Evolutionary conservation across 2,113 vertebrate species (phyloP), one percentile per base, ranked within the genome.

Genomic region (Atractosteus spatula): DNA sequence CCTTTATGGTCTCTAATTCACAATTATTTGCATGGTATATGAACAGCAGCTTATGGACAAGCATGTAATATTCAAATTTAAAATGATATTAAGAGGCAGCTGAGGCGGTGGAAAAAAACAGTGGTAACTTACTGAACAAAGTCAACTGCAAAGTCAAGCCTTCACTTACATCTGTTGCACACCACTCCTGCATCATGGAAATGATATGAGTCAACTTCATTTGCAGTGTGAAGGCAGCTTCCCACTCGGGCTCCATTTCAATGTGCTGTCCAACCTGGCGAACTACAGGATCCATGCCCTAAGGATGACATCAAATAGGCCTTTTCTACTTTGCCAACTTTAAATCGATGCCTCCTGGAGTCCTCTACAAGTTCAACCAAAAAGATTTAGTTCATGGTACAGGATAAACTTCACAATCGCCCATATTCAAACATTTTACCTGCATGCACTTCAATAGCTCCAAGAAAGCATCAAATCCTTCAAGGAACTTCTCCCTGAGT

Each of bases 211-310:
- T 98, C 71, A 99, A 87, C 73, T 98, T 98, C 96, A 99, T 98
- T 79, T 99, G 97, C 59, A 99, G 87, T 0, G 96, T 97, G 81
- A 99, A 99, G 3, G 97, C 97, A 13, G 97, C 96, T 85, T 99
- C 97, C 97, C 97, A 99, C 67, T 99, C 97, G 0, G 97, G 97
- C 84, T 99, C 97, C 97, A 99, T 98, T 89, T 99, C 97, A n/a
- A 99, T 99, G 83, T 99, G 97, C 68, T 99, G 97, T 5, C 97
- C 97, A 59, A 99, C 95, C 88, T 99, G 97, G 51, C 97, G 91
- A 51, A 96, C 94, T 81, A 99, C 94, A 0, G 97, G 96, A 83
- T 99, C 97, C 97, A 99, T 99, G 12, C 96, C 97, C 97, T 99
- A 80, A 55, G 73, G 76, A 74, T n/a, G 47, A 51, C 47, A 51